A percentile compares a stretch with the other conserved stretches of the same genome.
Conservation (phyloP, 2,888 invertebrate genomes). For the Onchidella celtica region DNA sequence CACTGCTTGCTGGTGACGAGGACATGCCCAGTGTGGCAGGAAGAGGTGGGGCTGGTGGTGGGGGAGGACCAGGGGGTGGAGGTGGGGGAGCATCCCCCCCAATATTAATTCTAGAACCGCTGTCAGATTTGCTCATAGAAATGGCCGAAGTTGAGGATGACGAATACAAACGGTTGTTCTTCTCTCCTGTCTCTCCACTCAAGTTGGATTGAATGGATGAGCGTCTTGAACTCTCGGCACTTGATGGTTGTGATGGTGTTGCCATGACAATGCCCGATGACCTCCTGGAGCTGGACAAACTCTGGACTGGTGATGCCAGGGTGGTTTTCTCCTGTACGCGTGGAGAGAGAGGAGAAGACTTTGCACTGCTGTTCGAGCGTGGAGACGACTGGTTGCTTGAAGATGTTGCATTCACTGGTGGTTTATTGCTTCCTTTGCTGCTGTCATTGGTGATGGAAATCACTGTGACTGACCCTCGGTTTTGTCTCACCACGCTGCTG, state of each 20-base stretch:
- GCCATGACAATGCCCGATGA: conserved; percentile 35
- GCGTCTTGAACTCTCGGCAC: conserved; percentile 53
- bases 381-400: conserved; percentile 16
- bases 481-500: conserved; percentile 21
- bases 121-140: not conserved
- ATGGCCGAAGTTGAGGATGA: conserved; percentile 19
- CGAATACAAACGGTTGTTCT: conserved; percentile 18
- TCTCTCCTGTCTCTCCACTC: conserved; percentile 42
- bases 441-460: conserved; percentile 65
- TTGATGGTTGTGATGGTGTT: conserved; percentile 49
- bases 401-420: conserved; percentile 51
- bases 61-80: conserved; percentile 49
- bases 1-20: conserved; percentile 39
- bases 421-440: conserved; percentile 48
- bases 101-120: not conserved
- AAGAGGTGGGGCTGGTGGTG: conserved; percentile 39
- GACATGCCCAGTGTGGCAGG: conserved; percentile 22
- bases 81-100: conserved; percentile 53
- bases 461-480: conserved; percentile 63
- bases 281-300: conserved; percentile 25
- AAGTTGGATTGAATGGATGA: conserved; percentile 54
- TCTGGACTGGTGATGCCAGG: conserved; percentile 42
- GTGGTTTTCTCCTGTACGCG: conserved; percentile 45
- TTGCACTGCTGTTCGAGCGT: conserved; percentile 11
- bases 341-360: conserved; percentile 10